Conservation (phyloP, 2,113 vertebrate species). For the Gasterosteus nipponicus region DNA sequence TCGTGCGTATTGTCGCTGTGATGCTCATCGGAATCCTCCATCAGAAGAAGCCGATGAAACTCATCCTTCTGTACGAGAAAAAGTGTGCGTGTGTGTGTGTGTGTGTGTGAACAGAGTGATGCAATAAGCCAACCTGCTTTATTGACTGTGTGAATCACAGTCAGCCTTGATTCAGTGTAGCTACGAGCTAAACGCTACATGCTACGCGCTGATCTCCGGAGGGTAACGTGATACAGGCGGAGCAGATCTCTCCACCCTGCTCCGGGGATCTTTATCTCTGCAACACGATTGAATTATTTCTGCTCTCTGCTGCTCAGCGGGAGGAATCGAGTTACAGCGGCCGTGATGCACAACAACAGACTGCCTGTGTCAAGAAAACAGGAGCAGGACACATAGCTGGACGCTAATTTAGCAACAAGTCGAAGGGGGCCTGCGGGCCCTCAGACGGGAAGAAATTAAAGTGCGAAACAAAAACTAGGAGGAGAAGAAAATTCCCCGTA, state of each 20-base stretch:
- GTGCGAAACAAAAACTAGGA: slow-evolving; percentile 39
- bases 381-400: slow-evolving; percentile 24
- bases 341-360: slow-evolving; percentile 87
- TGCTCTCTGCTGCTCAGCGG: slow-evolving; percentile 84
- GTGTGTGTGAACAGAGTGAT: slow-evolving; percentile 62
- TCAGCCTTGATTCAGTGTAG: slow-evolving; percentile 62
- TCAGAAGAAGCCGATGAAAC: slow-evolving; percentile 14
- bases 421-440: not conserved
- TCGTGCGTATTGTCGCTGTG: not conserved
- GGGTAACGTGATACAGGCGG: slow-evolving; percentile 83
- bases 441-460: not conserved
- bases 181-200: slow-evolving; percentile 66
- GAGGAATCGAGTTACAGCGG: slow-evolving; percentile 91
- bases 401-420: slow-evolving; percentile 62
- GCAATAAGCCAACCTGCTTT: slow-evolving; percentile 65
- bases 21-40: not conserved
- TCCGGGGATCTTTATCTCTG: slow-evolving; percentile 91
- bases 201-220: slow-evolving; percentile 82
- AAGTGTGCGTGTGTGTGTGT: slow-evolving; percentile 13
- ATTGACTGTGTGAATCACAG: slow-evolving; percentile 72
- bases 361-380: slow-evolving; percentile 64
- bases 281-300: slow-evolving; percentile 95
- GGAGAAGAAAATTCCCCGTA: slow-evolving; percentile 38
- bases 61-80: no score
- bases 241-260: slow-evolving; percentile 86